Conservation (phyloP, 2,113 vertebrate genomes). For the Mastomys natalensis region DNA sequence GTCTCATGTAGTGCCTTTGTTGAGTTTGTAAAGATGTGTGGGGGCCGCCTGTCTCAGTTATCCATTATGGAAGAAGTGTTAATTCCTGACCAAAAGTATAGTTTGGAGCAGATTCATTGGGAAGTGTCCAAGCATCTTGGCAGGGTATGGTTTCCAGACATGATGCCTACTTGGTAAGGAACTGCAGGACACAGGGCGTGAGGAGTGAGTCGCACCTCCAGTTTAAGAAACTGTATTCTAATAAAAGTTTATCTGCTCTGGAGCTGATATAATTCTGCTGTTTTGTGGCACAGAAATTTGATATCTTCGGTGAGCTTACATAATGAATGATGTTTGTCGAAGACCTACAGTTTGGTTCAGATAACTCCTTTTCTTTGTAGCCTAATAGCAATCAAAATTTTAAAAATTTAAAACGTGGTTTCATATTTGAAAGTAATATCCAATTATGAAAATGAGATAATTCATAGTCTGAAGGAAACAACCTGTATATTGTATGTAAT, state of each 20-base stretch:
- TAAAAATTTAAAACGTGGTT: conserved; percentile 58
- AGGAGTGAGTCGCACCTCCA: conserved; percentile 82
- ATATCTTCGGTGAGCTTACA: conserved; percentile 51
- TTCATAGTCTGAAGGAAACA: conserved; percentile 62
- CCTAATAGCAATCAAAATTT: conserved; percentile 49
- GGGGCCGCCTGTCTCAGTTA: conserved; percentile 94
- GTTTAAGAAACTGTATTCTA: conserved; percentile 76
- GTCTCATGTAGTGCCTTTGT: conserved; percentile 99
- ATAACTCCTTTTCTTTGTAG: conserved; percentile 69
- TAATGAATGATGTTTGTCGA: conserved; percentile 28
- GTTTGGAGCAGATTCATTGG: conserved; percentile 98
- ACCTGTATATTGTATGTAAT: conserved; percentile 63
- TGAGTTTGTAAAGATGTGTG: conserved; percentile 99
- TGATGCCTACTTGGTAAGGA: conserved; percentile 98
- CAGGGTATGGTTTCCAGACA: conserved; percentile 98
- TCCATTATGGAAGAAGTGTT: conserved; percentile 99
- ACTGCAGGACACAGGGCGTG: conserved; percentile 55
- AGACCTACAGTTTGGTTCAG: conserved; percentile 49
- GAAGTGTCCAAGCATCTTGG: conserved; percentile 98
- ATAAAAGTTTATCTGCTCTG: conserved; percentile 78
- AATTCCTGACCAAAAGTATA: conserved; percentile 97
- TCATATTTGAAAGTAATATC: conserved; percentile 78
- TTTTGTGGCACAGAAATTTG: conserved; percentile 76
- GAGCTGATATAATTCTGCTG: conserved; percentile 74
- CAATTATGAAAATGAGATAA: conserved; percentile 59